phyloP scores from a whole-genome alignment of 2,888 invertebrate species.

The Pecten maximus region DNA sequence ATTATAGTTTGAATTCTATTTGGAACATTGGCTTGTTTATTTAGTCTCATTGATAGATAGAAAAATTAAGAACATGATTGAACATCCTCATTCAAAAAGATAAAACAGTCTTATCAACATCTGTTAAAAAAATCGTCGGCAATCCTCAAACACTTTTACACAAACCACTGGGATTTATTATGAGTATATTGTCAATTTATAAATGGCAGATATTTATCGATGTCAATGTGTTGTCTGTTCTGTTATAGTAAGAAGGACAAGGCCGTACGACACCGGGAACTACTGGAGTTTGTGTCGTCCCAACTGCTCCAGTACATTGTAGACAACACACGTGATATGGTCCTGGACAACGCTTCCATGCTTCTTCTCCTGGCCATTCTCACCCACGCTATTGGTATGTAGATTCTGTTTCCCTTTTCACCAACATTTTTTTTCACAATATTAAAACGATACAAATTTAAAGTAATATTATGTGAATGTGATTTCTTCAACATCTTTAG shows the following conservation, averaged over 20 bases:
- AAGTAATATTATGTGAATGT: not conserved
- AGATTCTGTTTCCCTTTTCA: not conserved
- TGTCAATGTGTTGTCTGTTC: conserved; percentile 29
- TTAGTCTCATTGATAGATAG: no score
- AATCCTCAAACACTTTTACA: not conserved
- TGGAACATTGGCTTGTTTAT: no score
- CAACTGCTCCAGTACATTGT: conserved; percentile 76
- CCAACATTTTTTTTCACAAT: not conserved
- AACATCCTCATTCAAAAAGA: no score
- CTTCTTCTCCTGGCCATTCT: conserved; percentile 76
- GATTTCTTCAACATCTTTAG: not conserved
- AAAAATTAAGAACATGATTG: no score
- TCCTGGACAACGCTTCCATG: conserved; percentile 74
- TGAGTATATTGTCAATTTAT: not conserved
- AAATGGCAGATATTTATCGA: not conserved
- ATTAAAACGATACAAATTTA: conserved; percentile 2
- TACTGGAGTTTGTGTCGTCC: conserved; percentile 73
- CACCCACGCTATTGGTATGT: conserved; percentile 76
- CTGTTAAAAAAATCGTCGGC: no score
- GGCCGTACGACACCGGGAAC: conserved; percentile 74
- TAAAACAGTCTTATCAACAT: no score
- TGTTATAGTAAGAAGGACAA: conserved; percentile 81
- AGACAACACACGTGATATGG: conserved; percentile 72
- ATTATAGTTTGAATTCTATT: not conserved
- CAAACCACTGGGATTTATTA: not conserved